These are phyloP conservation scores for Vannuccia rotundouncinata DNA, from an alignment of 2,888 invertebrate species.

Conservation along the genomic window DNA sequence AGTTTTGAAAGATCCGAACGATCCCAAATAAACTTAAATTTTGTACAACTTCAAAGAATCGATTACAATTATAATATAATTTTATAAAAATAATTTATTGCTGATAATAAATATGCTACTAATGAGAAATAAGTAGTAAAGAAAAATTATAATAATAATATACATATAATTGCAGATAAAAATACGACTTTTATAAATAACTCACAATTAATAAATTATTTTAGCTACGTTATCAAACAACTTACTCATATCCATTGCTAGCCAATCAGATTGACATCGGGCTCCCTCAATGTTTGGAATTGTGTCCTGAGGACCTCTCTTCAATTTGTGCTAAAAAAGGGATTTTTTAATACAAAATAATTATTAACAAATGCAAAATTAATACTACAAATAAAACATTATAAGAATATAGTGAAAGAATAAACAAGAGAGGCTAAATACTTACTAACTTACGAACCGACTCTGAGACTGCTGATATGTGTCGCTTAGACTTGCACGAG, in stretches of 20 bases:
- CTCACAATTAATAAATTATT: too few species aligned
- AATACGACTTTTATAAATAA: too few species aligned
- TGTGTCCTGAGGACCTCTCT: background rate
- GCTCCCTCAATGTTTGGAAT: background rate
- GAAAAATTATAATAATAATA: background rate
- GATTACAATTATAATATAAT: too few species aligned
- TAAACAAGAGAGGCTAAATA: conserved; percentile 71
- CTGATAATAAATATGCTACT: too few species aligned
- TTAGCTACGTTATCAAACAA: background rate
- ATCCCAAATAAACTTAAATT: too few species aligned
- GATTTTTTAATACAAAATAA: background rate
- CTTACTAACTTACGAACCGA: conserved; percentile 48
- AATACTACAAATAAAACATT: too few species aligned
- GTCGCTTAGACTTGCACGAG: conserved; percentile 58
- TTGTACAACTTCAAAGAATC: too few species aligned
- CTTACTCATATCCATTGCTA: background rate
- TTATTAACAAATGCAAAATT: background rate
- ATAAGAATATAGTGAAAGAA: conserved; percentile 62
- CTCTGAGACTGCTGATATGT: conserved; percentile 51
- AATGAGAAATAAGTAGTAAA: background rate
- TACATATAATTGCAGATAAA: background rate
- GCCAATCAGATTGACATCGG: background rate
- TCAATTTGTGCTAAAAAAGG: background rate
- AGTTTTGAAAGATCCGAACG: too few species aligned
- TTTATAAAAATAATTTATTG: too few species aligned